A percentile compares a stretch with the other conserved stretches of the same genome.
phyloP scores from a whole-genome alignment of 2,113 vertebrate species.

The Nematolebias whitei region DNA sequence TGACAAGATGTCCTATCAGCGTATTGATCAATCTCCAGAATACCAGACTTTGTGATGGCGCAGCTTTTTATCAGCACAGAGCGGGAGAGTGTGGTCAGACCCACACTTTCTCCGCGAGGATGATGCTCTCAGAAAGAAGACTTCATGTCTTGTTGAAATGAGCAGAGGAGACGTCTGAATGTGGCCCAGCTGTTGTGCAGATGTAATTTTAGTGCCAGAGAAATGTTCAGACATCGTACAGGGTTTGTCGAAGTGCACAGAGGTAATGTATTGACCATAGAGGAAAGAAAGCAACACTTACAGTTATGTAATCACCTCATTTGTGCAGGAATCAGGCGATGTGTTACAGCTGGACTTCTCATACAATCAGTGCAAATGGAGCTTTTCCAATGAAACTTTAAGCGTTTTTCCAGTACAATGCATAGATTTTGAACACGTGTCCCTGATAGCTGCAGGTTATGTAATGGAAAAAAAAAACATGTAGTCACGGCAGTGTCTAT shows the following conservation, averaged over 20 bases:
- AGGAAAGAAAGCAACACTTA: constrained; percentile 23
- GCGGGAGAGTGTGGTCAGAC: not conserved
- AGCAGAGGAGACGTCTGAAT: not conserved
- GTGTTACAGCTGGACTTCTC: not conserved
- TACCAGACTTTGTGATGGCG: constrained; percentile 9
- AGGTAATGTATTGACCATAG: not conserved
- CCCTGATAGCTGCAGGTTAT: constrained; percentile 32
- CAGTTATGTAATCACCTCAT: constrained; percentile 29
- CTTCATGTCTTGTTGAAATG: not conserved
- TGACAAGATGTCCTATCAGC: not conserved
- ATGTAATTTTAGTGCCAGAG: not conserved
- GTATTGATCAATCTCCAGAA: constrained; percentile 17
- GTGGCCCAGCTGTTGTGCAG: not conserved
- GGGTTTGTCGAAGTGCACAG: constrained; percentile 17
- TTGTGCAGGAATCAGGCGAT: constrained; percentile 11
- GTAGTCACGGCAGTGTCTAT: not conserved
- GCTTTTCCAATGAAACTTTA: constrained; percentile 9
- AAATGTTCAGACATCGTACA: constrained; percentile 20
- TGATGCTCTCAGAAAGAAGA: constrained; percentile 4
- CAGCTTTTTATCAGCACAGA: constrained; percentile 7
- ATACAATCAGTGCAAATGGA: constrained; percentile 5
- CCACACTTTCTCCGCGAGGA: constrained; percentile 12
- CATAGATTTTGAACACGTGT: constrained; percentile 4
- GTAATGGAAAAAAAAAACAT: constrained; percentile 31
- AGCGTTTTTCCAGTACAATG: constrained; percentile 7